phyloP scores from a whole-genome alignment of 2,113 vertebrate species.

The Grus americana region DNA sequence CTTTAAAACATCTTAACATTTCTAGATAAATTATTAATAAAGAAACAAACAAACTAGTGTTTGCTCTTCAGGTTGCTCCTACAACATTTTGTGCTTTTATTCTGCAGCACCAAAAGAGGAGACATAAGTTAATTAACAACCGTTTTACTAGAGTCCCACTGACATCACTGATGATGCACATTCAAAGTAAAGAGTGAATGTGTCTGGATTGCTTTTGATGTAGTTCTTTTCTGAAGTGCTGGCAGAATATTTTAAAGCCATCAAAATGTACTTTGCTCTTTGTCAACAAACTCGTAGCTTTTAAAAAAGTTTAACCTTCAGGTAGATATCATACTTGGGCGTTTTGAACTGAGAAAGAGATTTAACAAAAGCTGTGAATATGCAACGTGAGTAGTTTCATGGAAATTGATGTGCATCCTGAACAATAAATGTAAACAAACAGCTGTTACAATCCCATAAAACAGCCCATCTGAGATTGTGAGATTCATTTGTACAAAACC shows the following conservation, averaged over 20 bases:
- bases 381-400: background rate
- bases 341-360: background rate
- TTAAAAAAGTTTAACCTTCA: constrained; percentile 6
- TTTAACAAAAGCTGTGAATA: background rate
- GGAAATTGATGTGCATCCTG: background rate
- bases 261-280: constrained; percentile 45
- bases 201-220: constrained; percentile 12
- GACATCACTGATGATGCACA: constrained; percentile 56
- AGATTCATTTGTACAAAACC: background rate
- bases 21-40: constrained; percentile 66
- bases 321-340: background rate
- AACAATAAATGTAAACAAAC: background rate
- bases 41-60: constrained; percentile 49
- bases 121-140: constrained; percentile 71
- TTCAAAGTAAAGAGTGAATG: constrained; percentile 40
- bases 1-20: constrained; percentile 1
- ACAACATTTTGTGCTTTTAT: constrained; percentile 38
- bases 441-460: background rate
- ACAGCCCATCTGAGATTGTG: background rate
- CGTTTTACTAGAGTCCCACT: background rate
- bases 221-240: constrained; percentile 13
- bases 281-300: constrained; percentile 42
- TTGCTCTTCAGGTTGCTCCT: constrained; percentile 33
- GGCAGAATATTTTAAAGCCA: constrained; percentile 27
- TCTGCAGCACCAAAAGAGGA: background rate